phyloP scores from a whole-genome alignment of 2,888 invertebrate species.

The Agonopterix alstromeriana region DNA sequence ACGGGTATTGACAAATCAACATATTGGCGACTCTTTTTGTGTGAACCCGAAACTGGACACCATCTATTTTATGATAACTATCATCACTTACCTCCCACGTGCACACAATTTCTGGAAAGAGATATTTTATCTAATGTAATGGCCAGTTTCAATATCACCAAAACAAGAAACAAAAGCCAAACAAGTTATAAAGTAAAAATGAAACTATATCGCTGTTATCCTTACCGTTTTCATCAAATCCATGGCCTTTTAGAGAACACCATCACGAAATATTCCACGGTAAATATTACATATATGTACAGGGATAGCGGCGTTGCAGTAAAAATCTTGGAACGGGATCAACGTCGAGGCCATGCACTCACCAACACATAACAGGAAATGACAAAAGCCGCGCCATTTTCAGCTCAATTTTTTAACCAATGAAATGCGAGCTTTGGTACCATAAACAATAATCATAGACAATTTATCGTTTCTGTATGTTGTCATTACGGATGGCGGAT shows the following conservation, averaged over 20 bases:
- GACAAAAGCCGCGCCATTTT: slow-evolving; percentile 70
- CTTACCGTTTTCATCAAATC: slow-evolving; percentile 79
- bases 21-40: slow-evolving; percentile 45
- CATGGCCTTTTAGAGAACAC: slow-evolving; percentile 76
- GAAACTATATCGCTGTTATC: slow-evolving; percentile 36
- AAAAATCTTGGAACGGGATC: slow-evolving; percentile 60
- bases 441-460: slow-evolving; percentile 28
- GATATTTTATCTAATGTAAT: slow-evolving; percentile 77
- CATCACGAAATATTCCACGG: slow-evolving; percentile 69
- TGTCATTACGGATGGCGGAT: slow-evolving; percentile 29
- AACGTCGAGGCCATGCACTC: slow-evolving; percentile 69
- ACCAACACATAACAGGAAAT: slow-evolving; percentile 68
- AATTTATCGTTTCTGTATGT: slow-evolving; percentile 15
- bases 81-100: slow-evolving; percentile 73
- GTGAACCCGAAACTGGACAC: slow-evolving; percentile 55
- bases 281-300: slow-evolving; percentile 52
- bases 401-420: slow-evolving; percentile 41
- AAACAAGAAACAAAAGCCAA: slow-evolving; percentile 78
- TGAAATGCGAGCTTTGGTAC: slow-evolving; percentile 24
- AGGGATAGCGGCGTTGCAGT: slow-evolving; percentile 45
- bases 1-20: slow-evolving; percentile 71
- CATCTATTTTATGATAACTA: slow-evolving; percentile 54
- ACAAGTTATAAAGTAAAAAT: slow-evolving; percentile 51
- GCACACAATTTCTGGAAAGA: slow-evolving; percentile 75
- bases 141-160: slow-evolving; percentile 77